Base-by-base conservation (phyloP, 2,113 vertebrate species). In the Gila orcuttii region DNA sequence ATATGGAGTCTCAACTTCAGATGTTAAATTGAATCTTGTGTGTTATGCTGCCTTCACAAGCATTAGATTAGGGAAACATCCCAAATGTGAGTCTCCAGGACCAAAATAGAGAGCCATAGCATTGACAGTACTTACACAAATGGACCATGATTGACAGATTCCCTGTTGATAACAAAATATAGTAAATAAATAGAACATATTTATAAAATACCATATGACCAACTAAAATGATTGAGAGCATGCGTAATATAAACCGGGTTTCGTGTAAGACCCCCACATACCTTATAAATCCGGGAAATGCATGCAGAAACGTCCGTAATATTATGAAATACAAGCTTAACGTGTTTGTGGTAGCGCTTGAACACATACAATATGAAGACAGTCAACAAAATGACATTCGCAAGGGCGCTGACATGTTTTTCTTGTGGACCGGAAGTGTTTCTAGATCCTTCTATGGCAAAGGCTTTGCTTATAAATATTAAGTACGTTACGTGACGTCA, bases 111-210 rank as follows among this genome's bases (percentile, higher is more conserved):
- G 50, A 23, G 19, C 2, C 19, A 21, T 8, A 21, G 52, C 3
- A 57, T 50, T 33, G 15, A 17, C n/a, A 84, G 78, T 91, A 95
- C 94, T 95, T 90, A 95, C 95, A 92, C 79, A 95, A 87, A 88
- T 94, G 94, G 21, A 95, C 95, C 95, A 95, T 95, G 68, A 8
- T 92, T 84, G 21, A 19, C 28, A 60, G 12, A 75, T 75, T 19
- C 25, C 25, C 21, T 45, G 68, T 77, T n/a, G 3, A 57, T 23
- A 79, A 64, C 4, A n/a, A 74, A 25, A 4, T 1, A 19, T 8
- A 57, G 19, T 21, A 69, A 42, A 12, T 13, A 31, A 19, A 66
- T 0, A 28, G n/a, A 33, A 13, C n/a, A 71, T 71, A 21, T 19
- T 19, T 55, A 19, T 57, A 57, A 57, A 57, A 57, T 57, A 8